A percentile compares a stretch with the other conserved stretches of the same genome.
Evolutionary conservation across 2,113 vertebrate genomes (phyloP).

Genomic region (Cacatua alba): DNA sequence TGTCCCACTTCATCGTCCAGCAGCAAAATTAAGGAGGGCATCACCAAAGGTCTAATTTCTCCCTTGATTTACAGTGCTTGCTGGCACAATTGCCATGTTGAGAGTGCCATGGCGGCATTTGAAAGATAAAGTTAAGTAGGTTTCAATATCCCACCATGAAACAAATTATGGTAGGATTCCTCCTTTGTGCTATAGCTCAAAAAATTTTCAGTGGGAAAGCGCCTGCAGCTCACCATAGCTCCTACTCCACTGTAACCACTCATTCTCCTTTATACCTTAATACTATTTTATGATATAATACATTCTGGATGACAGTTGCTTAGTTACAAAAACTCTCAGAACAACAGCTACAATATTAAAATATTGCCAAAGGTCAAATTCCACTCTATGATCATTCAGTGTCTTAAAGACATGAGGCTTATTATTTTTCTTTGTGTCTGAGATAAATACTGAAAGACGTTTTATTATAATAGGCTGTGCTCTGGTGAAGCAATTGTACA

Average conservation of each 20-base stretch:
- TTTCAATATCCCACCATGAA: background rate
- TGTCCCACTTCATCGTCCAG: background rate
- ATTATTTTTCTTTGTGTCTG: background rate
- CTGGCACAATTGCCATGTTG: background rate
- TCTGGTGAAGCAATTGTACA: background rate
- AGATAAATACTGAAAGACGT: background rate
- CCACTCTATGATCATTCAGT: background rate
- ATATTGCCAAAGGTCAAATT: slow-evolving; percentile 49
- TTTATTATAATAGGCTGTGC: background rate
- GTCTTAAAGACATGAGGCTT: background rate
- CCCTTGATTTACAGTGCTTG: background rate
- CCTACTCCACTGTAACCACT: background rate
- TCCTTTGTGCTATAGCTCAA: background rate
- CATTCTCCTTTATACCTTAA: slow-evolving; percentile 22
- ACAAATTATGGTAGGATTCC: background rate
- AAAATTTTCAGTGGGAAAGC: background rate
- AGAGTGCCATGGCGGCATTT: rapidly evolving
- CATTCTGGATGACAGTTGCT: slow-evolving; percentile 57
- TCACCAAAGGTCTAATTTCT: background rate
- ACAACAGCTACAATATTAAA: slow-evolving; percentile 24
- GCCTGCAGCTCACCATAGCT: background rate
- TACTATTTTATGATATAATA: slow-evolving; percentile 39
- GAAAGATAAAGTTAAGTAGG: background rate
- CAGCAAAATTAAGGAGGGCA: background rate
- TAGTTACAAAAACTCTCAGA: slow-evolving; percentile 55